Percentiles rank a stretch among this genome's conserved stretches.
Evolutionary conservation across 1,140 invertebrate genomes (phyloP).

Genomic region (Spodoptera frugiperda): DNA sequence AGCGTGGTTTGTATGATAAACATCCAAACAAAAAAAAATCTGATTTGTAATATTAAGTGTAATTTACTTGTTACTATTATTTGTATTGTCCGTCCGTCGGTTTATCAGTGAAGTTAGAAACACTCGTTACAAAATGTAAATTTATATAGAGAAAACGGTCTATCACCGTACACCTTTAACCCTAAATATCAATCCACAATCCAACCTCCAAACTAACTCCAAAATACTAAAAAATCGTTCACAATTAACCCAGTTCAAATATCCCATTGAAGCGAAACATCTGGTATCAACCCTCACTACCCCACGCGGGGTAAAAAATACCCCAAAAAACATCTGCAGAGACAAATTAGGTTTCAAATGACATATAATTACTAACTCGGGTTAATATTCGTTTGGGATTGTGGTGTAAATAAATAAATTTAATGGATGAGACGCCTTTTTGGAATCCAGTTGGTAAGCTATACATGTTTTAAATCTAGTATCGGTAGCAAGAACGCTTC

Average conservation of each 20-base stretch:
- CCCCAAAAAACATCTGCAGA: constrained; percentile 32
- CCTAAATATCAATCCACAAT: not conserved
- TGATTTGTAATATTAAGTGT: too few species aligned
- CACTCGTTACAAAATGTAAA: too few species aligned
- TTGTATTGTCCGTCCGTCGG: too few species aligned
- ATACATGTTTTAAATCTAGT: not conserved
- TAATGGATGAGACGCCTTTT: not conserved
- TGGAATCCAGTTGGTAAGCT: too few species aligned
- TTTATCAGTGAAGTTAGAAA: too few species aligned
- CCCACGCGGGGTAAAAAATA: constrained; percentile 41
- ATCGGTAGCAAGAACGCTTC: too few species aligned
- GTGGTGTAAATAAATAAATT: not conserved
- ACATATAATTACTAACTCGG: constrained; percentile 33
- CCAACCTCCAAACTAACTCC: not conserved
- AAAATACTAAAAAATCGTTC: constrained; percentile 5
- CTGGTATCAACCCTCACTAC: constrained; percentile 27
- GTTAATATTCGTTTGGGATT: constrained; percentile 1
- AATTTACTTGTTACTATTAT: too few species aligned
- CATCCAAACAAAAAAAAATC: too few species aligned
- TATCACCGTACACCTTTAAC: not conserved
- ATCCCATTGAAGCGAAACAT: constrained; percentile 14
- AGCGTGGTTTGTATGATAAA: too few species aligned
- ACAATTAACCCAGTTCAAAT: constrained; percentile 34
- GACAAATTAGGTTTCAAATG: constrained; percentile 45
- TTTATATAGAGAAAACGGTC: too few species aligned